Evolutionary conservation across 1,140 invertebrate genomes (phyloP), one percentile per base, ranked within the genome.

Genomic region (Phortica variegata): DNA sequence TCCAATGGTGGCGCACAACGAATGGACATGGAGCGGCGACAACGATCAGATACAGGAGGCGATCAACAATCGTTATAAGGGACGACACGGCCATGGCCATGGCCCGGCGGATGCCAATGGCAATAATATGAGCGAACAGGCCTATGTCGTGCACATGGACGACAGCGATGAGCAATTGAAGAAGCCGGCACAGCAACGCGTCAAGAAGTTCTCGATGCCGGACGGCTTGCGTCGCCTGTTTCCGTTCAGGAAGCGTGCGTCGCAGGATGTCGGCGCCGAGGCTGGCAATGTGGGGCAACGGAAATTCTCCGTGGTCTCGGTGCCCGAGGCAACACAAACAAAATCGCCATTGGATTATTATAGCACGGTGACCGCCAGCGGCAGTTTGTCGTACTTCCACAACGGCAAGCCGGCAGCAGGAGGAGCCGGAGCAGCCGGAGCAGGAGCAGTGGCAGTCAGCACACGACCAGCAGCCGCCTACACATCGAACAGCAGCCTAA

Each of bases 301-400:
- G 15, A 73, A 73, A 42, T 40, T 74, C 13, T 73, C 70, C 0
- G 57, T 74, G 34, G 62, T 62, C 0, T 73, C 71, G 2, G 71
- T 74, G 21, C 71, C 71, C 7, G 71, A 74, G 49, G 65, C n/a
- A 49, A 54, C 4, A 43, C 46, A 3, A n/a, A 29, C 47, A 3
- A 41, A 52, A 3, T 57, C 60, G 0, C 47, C 62, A 7, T 9
- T 71, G 16, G 71, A 74, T 16, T 69, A 60, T 45, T 61, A 72
- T 46, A 68, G 58, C 37, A 78, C 78, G 2, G 71, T 82, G 15
- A 79, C 81, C 0, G 66, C 77, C 0, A 81, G 79, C 52, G 81
- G 49, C 20, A 60, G 56, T 26, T 51, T 60, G 31, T 52, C 54
- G 0, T 65, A 68, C 44, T 26, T 70, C 13, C 50, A 56, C 23